Evolutionary conservation across 2,113 vertebrate genomes (phyloP).

Genomic region (Vimba vimba): DNA sequence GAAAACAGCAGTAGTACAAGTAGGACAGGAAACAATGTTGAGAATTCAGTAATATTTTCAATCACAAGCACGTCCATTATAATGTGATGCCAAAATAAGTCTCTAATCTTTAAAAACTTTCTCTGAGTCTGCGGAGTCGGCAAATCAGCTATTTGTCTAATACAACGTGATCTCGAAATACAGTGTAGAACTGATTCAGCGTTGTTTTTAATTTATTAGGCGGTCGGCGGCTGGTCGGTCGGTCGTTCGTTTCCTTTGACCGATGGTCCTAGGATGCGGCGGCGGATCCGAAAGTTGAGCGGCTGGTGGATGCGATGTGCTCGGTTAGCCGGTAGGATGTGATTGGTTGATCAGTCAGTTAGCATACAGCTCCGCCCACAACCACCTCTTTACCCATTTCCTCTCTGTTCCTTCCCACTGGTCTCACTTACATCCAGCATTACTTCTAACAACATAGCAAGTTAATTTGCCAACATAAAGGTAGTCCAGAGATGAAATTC

Average conservation of each 20-base stretch:
- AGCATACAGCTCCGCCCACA: conserved; percentile 46
- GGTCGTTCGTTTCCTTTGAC: conserved; percentile 47
- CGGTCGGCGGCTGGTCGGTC: conserved; percentile 27
- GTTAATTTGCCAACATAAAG: neutral
- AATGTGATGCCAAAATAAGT: conserved; percentile 43
- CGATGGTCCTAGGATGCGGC: conserved; percentile 53
- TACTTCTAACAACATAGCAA: conserved; percentile 22
- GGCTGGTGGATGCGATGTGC: conserved; percentile 41
- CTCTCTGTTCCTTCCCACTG: conserved; percentile 44
- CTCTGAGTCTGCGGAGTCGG: conserved; percentile 40
- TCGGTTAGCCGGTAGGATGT: conserved; percentile 50
- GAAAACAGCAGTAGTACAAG: conserved; percentile 54
- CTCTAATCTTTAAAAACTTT: conserved; percentile 50
- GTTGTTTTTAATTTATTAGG: conserved; percentile 43
- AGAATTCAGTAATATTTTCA: conserved; percentile 43
- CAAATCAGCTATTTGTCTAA: conserved; percentile 29
- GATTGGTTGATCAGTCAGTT: conserved; percentile 55
- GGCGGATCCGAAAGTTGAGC: conserved; percentile 49
- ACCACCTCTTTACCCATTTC: conserved; percentile 45
- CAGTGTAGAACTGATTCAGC: conserved; percentile 42
- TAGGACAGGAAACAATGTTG: conserved; percentile 48
- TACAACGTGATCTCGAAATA: conserved; percentile 39
- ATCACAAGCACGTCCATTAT: conserved; percentile 55
- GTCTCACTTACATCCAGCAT: conserved; percentile 23
- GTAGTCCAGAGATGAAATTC: neutral